Evolutionary conservation across 2,888 invertebrate species (phyloP).

Genomic region (Acanthoscelides obtectus): DNA sequence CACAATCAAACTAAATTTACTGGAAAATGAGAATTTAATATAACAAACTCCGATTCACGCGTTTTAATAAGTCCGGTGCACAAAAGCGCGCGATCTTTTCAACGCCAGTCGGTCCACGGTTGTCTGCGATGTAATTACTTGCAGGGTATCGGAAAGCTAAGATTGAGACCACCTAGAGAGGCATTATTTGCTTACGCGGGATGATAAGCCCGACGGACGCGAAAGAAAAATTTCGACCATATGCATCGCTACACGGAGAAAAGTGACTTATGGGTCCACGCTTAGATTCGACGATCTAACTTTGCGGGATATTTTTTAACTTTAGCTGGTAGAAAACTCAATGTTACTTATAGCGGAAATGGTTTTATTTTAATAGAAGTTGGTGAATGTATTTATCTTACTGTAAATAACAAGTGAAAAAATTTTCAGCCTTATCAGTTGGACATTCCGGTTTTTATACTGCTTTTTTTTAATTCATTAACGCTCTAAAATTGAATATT

Average conservation of each 20-base stretch:
- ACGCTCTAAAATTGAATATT: too few species aligned
- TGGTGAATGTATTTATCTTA: too few species aligned
- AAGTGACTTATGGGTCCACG: too few species aligned
- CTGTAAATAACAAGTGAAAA: too few species aligned
- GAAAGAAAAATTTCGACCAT: neutral
- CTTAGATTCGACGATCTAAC: too few species aligned
- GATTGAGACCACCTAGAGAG: neutral
- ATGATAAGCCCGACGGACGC: neutral
- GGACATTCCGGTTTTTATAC: too few species aligned
- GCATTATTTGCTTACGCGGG: neutral
- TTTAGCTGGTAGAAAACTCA: too few species aligned
- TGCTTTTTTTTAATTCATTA: too few species aligned
- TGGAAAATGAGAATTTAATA: conserved; percentile 20
- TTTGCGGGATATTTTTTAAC: too few species aligned
- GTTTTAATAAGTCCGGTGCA: conserved; percentile 13
- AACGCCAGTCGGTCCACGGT: neutral
- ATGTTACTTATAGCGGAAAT: too few species aligned
- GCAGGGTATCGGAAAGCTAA: neutral
- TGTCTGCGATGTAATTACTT: neutral
- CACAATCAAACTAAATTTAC: conserved; percentile 16
- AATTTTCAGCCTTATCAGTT: too few species aligned
- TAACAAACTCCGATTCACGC: conserved; percentile 14
- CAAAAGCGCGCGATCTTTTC: neutral
- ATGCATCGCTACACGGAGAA: neutral
- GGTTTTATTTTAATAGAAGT: too few species aligned